A percentile compares a stretch with the other conserved stretches of the same genome.
Evolutionary conservation across 1,140 invertebrate species (phyloP).

Genomic region (Brachionus angularis): DNA sequence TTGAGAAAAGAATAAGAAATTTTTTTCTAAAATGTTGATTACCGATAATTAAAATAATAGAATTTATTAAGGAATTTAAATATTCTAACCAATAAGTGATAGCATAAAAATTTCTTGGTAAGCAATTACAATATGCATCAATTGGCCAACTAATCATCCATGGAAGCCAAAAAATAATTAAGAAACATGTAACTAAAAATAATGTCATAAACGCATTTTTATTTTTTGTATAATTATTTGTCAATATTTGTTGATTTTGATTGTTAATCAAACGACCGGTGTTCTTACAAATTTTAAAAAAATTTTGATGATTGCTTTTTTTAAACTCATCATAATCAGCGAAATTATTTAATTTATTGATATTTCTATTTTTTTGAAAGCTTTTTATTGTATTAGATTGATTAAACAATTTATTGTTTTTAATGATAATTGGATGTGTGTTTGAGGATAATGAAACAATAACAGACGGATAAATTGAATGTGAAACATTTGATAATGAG

Average conservation of each 20-base stretch:
- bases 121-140: conserved; percentile 29
- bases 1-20: conserved; percentile 3
- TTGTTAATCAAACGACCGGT: too few relatives aligned
- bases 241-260: conserved; percentile 8
- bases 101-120: conserved; percentile 16
- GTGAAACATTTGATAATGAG: too few relatives aligned
- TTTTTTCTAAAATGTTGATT: conserved; percentile 39
- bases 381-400: neutral
- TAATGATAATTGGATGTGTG: too few relatives aligned
- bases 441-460: too few relatives aligned
- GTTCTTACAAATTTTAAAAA: too few relatives aligned
- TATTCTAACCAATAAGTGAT: conserved; percentile 27
- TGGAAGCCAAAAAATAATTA: conserved; percentile 12
- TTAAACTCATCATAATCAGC: neutral
- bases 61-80: conserved; percentile 28
- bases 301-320: too few relatives aligned
- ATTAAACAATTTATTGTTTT: neutral
- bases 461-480: too few relatives aligned
- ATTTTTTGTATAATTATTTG: conserved; percentile 39
- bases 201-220: conserved; percentile 14
- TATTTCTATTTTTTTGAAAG: neutral
- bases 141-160: conserved; percentile 36
- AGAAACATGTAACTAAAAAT: neutral
- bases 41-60: conserved; percentile 18
- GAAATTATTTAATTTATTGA: neutral